These are phyloP conservation scores for Sinotaia quadrata DNA, from an alignment of 2,888 invertebrate genomes.

Conservation along the genomic window DNA sequence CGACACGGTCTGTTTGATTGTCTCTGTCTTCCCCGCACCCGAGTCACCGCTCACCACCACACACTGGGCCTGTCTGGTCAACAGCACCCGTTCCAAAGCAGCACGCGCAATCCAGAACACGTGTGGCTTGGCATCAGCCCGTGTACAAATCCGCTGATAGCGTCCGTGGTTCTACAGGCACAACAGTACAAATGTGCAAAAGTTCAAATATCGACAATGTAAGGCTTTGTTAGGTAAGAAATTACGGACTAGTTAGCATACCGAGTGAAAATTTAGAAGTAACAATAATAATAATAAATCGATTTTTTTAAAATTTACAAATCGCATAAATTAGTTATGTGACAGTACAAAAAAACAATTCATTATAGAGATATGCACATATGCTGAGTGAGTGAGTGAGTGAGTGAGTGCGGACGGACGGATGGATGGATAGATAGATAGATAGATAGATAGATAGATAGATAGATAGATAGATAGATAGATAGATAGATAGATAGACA, in stretches of 20 bases:
- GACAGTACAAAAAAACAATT: not conserved
- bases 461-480: no score
- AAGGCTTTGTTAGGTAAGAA: no score
- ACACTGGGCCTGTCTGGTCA: slow-evolving; percentile 41
- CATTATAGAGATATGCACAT: no score
- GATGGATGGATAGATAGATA: no score
- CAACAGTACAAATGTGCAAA: no score
- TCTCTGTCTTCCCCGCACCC: slow-evolving; percentile 63
- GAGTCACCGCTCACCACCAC: slow-evolving; percentile 60
- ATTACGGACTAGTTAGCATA: no score
- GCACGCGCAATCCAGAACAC: slow-evolving; percentile 54
- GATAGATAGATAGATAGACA: no score
- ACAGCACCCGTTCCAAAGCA: slow-evolving; percentile 42
- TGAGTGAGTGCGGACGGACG: no score
- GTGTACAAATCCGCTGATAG: slow-evolving; percentile 6
- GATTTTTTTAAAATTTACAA: not conserved
- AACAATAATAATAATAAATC: not conserved
- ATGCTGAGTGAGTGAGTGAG: no score
- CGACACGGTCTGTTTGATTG: slow-evolving; percentile 53
- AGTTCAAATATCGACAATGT: no score
- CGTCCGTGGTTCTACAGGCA: not conserved
- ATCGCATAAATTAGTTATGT: not conserved
- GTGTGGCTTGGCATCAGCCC: slow-evolving; percentile 40
- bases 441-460: no score
- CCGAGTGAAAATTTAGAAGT: not conserved